Evolutionary conservation across 2,888 invertebrate genomes (phyloP), one percentile per base, ranked within the genome.

Genomic region (Synanthedon myopaeformis): DNA sequence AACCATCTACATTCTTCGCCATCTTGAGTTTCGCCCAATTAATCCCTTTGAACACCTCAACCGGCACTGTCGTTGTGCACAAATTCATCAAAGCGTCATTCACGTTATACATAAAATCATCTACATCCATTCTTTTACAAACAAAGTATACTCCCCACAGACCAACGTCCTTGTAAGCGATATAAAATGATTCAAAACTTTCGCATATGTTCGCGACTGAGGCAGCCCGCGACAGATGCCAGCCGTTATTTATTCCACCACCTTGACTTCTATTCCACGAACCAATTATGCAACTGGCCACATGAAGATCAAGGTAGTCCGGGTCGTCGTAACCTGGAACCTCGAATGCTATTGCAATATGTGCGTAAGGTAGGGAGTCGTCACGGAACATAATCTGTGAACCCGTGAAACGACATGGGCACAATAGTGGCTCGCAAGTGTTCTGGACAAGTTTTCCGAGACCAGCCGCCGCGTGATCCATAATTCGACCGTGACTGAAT

Each of bases 401-500:
- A 19, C 74, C 78, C 54, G 65, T 65, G 51, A 57, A 70, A 23
- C 70, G 62, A 42, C 57, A 58, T 1, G 67, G 67, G 0, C 70
- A 66, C 17, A 57, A 62, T 3, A 69, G 66, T 0, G 63, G 61
- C 14, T 55, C 54, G 3, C 54, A 61, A 11, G 42, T 41, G 2
- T 59, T 52, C 4, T 59, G 55, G 8, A 64, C 51, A 11, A 53
- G 19, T 49, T 13, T 50, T 75, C 55, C 65, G 91, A 90, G 64
- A 92, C 89, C 60, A 93, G 64, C 17, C 58, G 56, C 0, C 2
- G 92, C 92, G 28, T 90, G 72, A 14, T 86, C 74, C 17, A 90
- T 88, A 53, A 94, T 78, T 53, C 90, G 79, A 0, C 89, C 78
- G 63, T 95, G 94, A 51, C 90, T 74, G 0, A 94, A 89, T 42